Base-by-base conservation (phyloP, 2,888 invertebrate species). In the Piscicola geometra region DNA sequence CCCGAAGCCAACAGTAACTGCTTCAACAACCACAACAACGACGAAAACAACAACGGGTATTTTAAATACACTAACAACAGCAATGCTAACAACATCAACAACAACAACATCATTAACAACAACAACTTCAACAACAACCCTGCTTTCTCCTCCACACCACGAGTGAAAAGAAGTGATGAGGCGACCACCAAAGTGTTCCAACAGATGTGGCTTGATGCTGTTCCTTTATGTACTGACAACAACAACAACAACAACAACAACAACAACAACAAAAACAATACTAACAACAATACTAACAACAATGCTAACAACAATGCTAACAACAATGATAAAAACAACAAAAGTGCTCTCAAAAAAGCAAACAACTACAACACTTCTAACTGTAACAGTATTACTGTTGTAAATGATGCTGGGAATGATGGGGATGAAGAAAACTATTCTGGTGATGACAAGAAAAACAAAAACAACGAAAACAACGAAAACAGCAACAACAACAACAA, bases 151-250 rank as follows among this genome's bases (percentile, higher is more conserved):
- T 72, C 72, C 28, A 72, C 72, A 12, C 72, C 72, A 1, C 1
- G 72, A 0, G 5, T 12, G 3, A 36, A 70, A 1, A 70, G 70
- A 36, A 3, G 28, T 1, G 21, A 33, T 25, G 9, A 30, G n/a
- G 30, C 50, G 30, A 72, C 72, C 30, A 35, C 3, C 25, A 50
- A 56, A 50, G 33, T 72, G 52, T 25, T 72, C 18, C 47, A 72
- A 28, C n/a, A 47, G 35, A 36, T 72, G 25, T 72, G 72, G 72
- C n/a, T 72, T 3, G 41, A 72, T n/a, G 32, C 36, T 32, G 32
- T 30, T 9, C 72, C 72, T 1, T 50, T 50, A 21, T 36, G 36
- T 28, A 18, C n/a, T 21, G 47, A 70, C 21, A 36, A 3, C 30
- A 41, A 56, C 9, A 56, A 30, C 15, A 47, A 28, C 56, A 50